Percentiles rank a stretch among this genome's conserved stretches.
Evolutionary conservation across 2,113 vertebrate species (phyloP).

Genomic region (Corythaeola cristata): DNA sequence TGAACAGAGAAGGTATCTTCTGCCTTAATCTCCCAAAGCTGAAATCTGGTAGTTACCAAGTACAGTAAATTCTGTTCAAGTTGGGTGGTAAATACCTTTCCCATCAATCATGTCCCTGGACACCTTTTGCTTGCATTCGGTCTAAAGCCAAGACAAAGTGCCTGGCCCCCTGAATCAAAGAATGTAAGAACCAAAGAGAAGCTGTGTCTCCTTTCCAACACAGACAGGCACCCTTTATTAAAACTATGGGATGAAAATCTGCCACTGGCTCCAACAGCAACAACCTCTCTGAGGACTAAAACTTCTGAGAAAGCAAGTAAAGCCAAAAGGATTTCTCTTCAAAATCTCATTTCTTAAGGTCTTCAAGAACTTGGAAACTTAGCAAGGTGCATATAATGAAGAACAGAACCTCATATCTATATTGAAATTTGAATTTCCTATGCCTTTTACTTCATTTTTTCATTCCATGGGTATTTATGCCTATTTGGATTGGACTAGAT

Average conservation of each 20-base stretch:
- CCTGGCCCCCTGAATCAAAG: neutral
- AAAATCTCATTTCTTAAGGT: neutral
- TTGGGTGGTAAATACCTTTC: neutral
- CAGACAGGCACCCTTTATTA: neutral
- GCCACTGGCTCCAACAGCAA: neutral
- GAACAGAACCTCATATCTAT: neutral
- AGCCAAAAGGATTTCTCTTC: conserved; percentile 6
- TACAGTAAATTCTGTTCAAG: neutral
- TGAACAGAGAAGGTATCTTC: neutral
- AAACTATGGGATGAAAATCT: neutral
- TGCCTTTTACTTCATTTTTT: neutral
- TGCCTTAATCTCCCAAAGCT: neutral
- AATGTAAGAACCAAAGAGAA: neutral
- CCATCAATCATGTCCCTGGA: neutral
- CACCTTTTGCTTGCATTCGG: neutral
- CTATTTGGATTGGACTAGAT: neutral
- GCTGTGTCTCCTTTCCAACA: neutral
- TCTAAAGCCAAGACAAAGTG: neutral
- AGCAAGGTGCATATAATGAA: neutral
- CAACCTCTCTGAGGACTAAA: neutral
- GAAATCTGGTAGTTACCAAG: neutral
- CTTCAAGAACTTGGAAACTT: neutral
- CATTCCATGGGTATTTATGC: neutral
- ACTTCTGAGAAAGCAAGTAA: neutral
- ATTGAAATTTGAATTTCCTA: neutral